These are phyloP conservation scores for Amphiduros pacificus DNA, from an alignment of 2,888 invertebrate genomes.

Conservation along the genomic window DNA sequence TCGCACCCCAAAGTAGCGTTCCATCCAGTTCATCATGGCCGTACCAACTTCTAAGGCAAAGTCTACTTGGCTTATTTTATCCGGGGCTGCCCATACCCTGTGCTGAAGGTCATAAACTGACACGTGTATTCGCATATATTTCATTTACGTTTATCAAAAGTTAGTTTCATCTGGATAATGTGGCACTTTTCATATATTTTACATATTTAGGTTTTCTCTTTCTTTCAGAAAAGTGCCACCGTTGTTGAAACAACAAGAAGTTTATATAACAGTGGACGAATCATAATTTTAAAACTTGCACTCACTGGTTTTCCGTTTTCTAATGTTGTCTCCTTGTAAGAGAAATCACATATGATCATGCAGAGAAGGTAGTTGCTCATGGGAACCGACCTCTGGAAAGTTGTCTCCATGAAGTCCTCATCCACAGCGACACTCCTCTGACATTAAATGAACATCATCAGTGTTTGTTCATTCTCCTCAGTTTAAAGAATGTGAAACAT, in stretches of 20 bases:
- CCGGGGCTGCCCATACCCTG: slow-evolving; percentile 54
- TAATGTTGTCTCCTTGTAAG: slow-evolving; percentile 42
- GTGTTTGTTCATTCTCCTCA: too few species aligned
- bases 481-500: too few species aligned
- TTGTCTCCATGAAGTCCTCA: slow-evolving; percentile 38
- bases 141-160: too few species aligned
- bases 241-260: too few species aligned
- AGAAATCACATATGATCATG: slow-evolving; percentile 89
- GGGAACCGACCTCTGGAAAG: slow-evolving; percentile 78
- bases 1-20: slow-evolving; percentile 41
- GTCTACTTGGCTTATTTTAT: slow-evolving; percentile 69
- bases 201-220: too few species aligned
- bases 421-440: neutral
- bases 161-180: too few species aligned
- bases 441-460: too few species aligned
- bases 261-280: too few species aligned
- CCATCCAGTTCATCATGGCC: slow-evolving; percentile 61
- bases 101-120: slow-evolving; percentile 31
- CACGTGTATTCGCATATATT: too few species aligned
- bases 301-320: slow-evolving; percentile 10
- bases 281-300: slow-evolving; percentile 27
- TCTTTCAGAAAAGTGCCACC: too few species aligned
- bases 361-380: slow-evolving; percentile 95
- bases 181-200: too few species aligned
- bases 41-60: slow-evolving; percentile 77